These are phyloP conservation scores for Drosophila navojoa DNA, from an alignment of 1,140 invertebrate species.

Conservation along the genomic window DNA sequence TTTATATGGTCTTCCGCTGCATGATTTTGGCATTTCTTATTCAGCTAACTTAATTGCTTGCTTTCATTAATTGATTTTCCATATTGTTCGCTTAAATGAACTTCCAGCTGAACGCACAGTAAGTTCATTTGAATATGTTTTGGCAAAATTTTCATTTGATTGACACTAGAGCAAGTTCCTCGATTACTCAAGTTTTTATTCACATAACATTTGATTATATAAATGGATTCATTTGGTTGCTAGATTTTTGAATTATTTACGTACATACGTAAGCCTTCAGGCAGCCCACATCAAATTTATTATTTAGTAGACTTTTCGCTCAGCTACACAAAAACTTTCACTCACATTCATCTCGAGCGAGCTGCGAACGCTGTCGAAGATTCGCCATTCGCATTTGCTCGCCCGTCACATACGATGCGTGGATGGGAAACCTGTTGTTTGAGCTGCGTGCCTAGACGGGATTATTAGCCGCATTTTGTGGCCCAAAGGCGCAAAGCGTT, in stretches of 20 bases:
- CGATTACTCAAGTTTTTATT: too few species aligned
- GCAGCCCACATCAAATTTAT: background rate
- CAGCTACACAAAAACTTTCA: slow-evolving; percentile 10
- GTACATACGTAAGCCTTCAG: too few species aligned
- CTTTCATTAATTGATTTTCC: slow-evolving; percentile 51
- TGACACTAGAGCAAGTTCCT: too few species aligned
- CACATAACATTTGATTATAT: too few species aligned
- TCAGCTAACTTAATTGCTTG: slow-evolving; percentile 44
- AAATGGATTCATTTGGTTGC: too few species aligned
- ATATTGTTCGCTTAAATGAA: too few species aligned
- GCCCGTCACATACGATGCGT: slow-evolving; percentile 2
- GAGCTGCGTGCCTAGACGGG: slow-evolving; percentile 64
- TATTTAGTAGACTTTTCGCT: slow-evolving; percentile 8
- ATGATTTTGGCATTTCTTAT: slow-evolving; percentile 24
- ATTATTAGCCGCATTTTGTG: slow-evolving; percentile 56
- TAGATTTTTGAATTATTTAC: too few species aligned
- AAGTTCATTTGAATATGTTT: too few species aligned
- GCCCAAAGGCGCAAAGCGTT: slow-evolving; percentile 63
- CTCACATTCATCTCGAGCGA: background rate
- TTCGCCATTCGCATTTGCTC: slow-evolving; percentile 15
- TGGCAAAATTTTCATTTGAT: too few species aligned
- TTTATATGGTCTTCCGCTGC: slow-evolving; percentile 63
- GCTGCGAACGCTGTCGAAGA: background rate
- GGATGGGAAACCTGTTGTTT: slow-evolving; percentile 19
- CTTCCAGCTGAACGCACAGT: too few species aligned